Base-by-base conservation (phyloP, 2,888 invertebrate species). In the Malthinus seriepunctatus region DNA sequence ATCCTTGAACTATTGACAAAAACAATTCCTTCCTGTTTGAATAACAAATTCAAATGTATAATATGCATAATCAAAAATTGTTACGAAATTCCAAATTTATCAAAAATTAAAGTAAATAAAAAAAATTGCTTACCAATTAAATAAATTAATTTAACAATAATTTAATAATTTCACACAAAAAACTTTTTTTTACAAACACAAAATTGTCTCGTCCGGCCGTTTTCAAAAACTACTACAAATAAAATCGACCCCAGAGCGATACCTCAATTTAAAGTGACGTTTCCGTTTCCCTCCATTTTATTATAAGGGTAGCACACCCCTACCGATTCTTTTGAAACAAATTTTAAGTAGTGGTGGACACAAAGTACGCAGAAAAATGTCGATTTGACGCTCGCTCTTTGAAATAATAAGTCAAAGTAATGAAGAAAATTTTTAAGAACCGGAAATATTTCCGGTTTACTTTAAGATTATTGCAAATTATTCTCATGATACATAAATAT, bases 261-360 rank as follows among this genome's bases (percentile, higher is more conserved):
- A 52, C 52, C 51, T 52, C 51, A 52, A 56, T 60, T 56, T 56
- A 60, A 60, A 60, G 38, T 60, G 60, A 51, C 60, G 45, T 60
- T 56, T 60, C 60, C 60, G 56, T 51, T 54, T 54, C 45, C 60
- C 33, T 52, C 15, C 42, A n/a, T 23, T 39, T 11, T 48, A 44
- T 51, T 51, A 54, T 56, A 60, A 56, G 60, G 60, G 60, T 56
- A 35, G 60, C 23, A 45, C 56, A 56, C 55, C 60, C 57, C 49
- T 48, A 34, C 49, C 56, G 11, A 8, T 10, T 52, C 49, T 37
- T 23, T 23, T 23, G 23, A 23, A 23, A 23, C 37, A 35, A 10
- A 35, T 23, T 23, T 23, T 5, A 23, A 23, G 23, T 23, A 23
- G 23, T 3, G 23, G 23, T 23, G 23, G 23, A 23, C 23, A 5